Base-by-base conservation (phyloP, 2,797 vertebrate genomes). In the Galago senegalensis region DNA sequence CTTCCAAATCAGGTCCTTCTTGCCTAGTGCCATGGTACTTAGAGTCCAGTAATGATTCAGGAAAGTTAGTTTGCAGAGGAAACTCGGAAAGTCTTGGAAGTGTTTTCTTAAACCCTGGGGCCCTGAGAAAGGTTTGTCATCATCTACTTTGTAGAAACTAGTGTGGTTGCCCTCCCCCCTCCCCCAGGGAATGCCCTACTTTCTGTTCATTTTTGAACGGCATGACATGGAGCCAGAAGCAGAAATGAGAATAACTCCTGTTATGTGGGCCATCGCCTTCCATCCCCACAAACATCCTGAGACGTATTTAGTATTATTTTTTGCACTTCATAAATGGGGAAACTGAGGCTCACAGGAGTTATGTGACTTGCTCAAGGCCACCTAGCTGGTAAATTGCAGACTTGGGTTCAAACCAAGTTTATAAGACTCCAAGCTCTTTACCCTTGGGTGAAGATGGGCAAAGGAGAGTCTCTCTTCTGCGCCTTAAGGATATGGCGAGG, bases 1-100 rank as follows among this genome's bases (percentile, higher is more conserved):
- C 83, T 77, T 4, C 2, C 43, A 97, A 95, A 43, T 25, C 29
- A 91, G 17, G 72, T 17, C 53, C 40, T 92, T 82, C 65, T 84
- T 70, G 31, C 40, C 82, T 79, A 25, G 6, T 46, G 11, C 0
- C 9, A 60, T 37, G 77, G 56, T 11, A 93, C 7, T 53, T 60
- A 43, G 53, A 1, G 1, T n/a, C 63, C 29, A 63, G 11, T 8
- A 37, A 63, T 40, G 46, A 93, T n/a, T 65, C 65, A 1, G 65
- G 2, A 21, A 67, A 63, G 53, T 58, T 89, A 53, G 70, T 25
- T 94, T 70, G 61, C 23, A 81, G 46, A 88, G 43, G 21, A 85
- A 81, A 90, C 91, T 10, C 43, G 79, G 75, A 67, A 53, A 91
- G 2, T 29, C 21, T 27, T 31, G 53, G 84, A 93, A 93, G 31